Base-by-base conservation (phyloP, 2,113 vertebrate genomes). In the Caretta caretta region DNA sequence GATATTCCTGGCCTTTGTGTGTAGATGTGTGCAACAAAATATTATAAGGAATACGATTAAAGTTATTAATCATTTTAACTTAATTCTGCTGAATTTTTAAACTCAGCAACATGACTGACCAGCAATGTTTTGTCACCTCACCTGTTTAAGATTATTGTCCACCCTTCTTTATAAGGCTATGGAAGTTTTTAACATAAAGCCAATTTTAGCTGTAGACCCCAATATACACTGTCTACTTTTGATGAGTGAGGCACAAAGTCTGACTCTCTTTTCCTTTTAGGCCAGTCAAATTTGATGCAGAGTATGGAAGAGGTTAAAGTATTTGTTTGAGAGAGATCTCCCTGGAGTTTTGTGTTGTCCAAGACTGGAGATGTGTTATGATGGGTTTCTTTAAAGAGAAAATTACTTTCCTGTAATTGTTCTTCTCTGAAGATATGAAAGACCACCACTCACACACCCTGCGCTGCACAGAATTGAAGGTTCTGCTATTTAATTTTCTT, bases 121-220 rank as follows among this genome's bases (percentile, higher is more conserved):
- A 85, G 54, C 56, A 19, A 86, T 94, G 81, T 83, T 89, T 81
- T 85, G 83, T 46, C 48, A 25, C 38, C 85, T 69, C 14, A 53
- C 69, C 54, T 69, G 22, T n/a, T 92, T n/a, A 42, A 62, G 54
- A 48, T 54, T 72, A 57, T 19, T 51, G 8, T 53, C 80, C 20
- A 19, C 54, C 69, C 86, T 6, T 2, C 48, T 19, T 49, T 4
- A 3, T 42, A 69, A 50, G 17, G 22, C 51, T n/a, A 53, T 78
- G 90, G 13, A 93, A 90, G 83, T 72, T 90, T 83, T 76, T 42
- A 87, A 82, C 54, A 19, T 51, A 56, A 78, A 85, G 50, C n/a
- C 48, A 14, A 84, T 92, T 79, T 84, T 42, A 69, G 84, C 87
- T 87, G 80, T 54, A 3, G 4, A 54, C 90, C 54, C 65, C 81